Percentiles rank a stretch among this genome's conserved stretches.
phyloP scores from a whole-genome alignment of 2,888 invertebrate genomes.

The Spilarctia lutea region DNA sequence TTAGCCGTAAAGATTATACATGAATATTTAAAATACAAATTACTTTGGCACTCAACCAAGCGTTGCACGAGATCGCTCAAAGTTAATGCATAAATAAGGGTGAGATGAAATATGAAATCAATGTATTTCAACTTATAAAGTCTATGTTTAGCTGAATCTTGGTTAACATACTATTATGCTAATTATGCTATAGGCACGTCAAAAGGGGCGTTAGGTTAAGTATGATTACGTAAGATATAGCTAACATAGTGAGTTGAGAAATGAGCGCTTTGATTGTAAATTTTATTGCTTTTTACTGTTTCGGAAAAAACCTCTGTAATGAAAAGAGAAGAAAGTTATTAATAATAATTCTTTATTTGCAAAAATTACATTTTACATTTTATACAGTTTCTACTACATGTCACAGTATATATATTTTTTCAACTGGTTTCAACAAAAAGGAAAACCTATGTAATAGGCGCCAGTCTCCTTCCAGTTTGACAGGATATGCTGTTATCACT shows the following conservation, averaged over 20 bases:
- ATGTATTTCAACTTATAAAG: not conserved
- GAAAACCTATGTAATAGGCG: no score
- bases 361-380: no score
- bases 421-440: no score
- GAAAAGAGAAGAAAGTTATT: not conserved
- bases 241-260: not conserved
- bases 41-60: not conserved
- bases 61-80: not conserved
- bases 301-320: not conserved
- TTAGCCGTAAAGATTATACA: not conserved
- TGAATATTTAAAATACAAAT: constrained; percentile 8
- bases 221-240: not conserved
- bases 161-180: not conserved
- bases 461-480: no score
- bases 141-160: not conserved
- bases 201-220: not conserved
- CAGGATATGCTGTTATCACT: no score
- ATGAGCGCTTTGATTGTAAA: not conserved
- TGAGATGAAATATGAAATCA: constrained; percentile 1
- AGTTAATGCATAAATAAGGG: not conserved
- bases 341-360: no score
- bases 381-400: no score
- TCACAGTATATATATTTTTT: no score
- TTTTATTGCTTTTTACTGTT: not conserved
- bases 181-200: not conserved